These are phyloP conservation scores for Poliocrania exsul DNA, from an alignment of 2,797 vertebrate genomes.

Conservation along the genomic window DNA sequence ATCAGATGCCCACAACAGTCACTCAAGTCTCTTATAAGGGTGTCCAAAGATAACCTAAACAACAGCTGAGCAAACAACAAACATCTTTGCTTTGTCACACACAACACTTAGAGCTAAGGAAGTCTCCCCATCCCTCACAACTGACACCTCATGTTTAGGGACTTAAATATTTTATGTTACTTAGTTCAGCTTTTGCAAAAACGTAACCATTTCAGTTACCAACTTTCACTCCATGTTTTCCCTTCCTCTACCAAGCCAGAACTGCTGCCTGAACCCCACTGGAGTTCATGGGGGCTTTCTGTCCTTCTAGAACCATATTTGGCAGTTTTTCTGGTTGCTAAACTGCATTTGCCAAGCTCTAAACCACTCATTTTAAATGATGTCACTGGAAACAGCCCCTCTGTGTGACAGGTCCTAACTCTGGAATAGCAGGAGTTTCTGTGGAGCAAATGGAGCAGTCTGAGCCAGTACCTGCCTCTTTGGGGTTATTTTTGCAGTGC, in stretches of 20 bases:
- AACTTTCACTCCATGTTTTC: not conserved
- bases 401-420: not conserved
- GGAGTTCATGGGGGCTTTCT: not conserved
- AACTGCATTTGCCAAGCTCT: not conserved
- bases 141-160: not conserved
- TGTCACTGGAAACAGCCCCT: not conserved
- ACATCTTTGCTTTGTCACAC: not conserved
- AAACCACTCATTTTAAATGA: not conserved
- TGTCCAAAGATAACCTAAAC: not conserved
- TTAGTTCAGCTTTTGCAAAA: not conserved
- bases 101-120: not conserved
- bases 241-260: not conserved
- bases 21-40: not conserved
- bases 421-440: not conserved
- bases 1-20: not conserved
- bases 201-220: not conserved
- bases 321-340: not conserved
- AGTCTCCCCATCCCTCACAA: not conserved
- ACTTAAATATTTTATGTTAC: not conserved
- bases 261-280: not conserved
- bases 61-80: not conserved
- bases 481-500: not conserved
- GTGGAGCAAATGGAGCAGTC: not conserved
- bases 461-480: not conserved
- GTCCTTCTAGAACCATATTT: not conserved